Percentiles rank a stretch among this genome's conserved stretches.
These are phyloP conservation scores for Rhagoletis pomonella DNA, from an alignment of 1,140 invertebrate species.

Conservation along the genomic window DNA sequence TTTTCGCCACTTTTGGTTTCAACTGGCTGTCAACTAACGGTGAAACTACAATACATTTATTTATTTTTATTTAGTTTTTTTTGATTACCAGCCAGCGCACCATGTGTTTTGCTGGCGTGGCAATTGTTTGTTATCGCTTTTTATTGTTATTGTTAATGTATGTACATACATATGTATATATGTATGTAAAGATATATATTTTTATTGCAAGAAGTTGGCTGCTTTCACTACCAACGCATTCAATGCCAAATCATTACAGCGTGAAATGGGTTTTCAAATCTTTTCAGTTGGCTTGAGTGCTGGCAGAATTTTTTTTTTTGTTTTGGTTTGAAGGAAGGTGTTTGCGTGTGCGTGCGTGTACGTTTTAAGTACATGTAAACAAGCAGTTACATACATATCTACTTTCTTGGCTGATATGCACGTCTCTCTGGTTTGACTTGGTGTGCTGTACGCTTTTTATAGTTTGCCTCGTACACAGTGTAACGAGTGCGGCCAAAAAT, in stretches of 20 bases:
- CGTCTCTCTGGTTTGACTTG: too few relatives aligned
- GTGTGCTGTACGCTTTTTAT: too few relatives aligned
- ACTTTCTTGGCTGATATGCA: too few relatives aligned
- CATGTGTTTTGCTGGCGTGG: neutral
- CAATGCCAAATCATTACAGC: constrained; percentile 35
- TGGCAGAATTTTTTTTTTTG: neutral
- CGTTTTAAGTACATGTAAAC: too few relatives aligned
- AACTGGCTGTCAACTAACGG: constrained; percentile 46
- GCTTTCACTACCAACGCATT: constrained; percentile 1
- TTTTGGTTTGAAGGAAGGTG: too few relatives aligned
- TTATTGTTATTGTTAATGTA: constrained; percentile 30
- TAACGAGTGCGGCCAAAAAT: too few relatives aligned
- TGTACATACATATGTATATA: neutral
- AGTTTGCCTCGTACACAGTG: too few relatives aligned
- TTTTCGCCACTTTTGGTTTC: constrained; percentile 42
- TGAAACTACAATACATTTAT: neutral
- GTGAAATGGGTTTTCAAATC: constrained; percentile 49
- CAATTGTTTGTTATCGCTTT: neutral
- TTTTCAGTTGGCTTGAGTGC: neutral
- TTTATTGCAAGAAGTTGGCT: too few relatives aligned
- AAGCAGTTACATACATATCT: too few relatives aligned
- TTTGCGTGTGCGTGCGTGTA: too few relatives aligned
- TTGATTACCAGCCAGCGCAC: neutral
- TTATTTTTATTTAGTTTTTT: neutral
- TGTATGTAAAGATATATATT: neutral